Evolutionary conservation across 2,113 vertebrate genomes (phyloP).

Genomic region (Sterrhoptilus dennistouni): DNA sequence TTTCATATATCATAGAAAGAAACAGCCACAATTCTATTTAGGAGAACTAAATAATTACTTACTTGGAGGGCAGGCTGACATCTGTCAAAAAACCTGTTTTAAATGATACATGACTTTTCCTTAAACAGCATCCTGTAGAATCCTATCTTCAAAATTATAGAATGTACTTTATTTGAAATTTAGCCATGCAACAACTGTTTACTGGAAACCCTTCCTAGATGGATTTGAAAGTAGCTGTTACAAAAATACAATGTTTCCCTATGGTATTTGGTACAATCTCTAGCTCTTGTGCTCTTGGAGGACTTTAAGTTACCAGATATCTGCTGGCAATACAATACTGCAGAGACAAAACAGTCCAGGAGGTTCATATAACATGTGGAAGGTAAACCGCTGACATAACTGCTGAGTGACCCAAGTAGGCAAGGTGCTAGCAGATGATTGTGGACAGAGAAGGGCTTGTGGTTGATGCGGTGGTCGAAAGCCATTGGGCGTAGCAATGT

Average conservation of each 20-base stretch:
- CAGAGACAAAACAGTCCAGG: neutral
- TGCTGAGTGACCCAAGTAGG: neutral
- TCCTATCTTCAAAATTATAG: neutral
- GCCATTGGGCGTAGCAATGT: neutral
- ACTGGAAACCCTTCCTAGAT: neutral
- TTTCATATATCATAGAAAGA: neutral
- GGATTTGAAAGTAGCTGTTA: neutral
- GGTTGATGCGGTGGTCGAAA: neutral
- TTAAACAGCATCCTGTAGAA: neutral
- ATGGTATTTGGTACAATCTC: neutral
- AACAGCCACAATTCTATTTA: neutral
- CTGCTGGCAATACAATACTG: neutral
- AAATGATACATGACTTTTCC: neutral
- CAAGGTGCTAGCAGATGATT: neutral
- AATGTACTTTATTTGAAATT: neutral
- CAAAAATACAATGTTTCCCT: neutral
- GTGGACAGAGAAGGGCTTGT: neutral
- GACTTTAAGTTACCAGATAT: neutral
- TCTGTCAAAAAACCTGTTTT: neutral
- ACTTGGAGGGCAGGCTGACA: neutral
- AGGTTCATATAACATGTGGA: neutral
- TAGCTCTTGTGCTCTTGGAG: neutral
- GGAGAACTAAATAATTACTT: neutral
- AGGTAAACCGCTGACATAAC: neutral
- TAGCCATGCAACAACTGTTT: neutral